Percentiles rank a stretch among this genome's conserved stretches.
Conservation (phyloP, 2,888 invertebrate species). For the Ptychoptera albimana region DNA sequence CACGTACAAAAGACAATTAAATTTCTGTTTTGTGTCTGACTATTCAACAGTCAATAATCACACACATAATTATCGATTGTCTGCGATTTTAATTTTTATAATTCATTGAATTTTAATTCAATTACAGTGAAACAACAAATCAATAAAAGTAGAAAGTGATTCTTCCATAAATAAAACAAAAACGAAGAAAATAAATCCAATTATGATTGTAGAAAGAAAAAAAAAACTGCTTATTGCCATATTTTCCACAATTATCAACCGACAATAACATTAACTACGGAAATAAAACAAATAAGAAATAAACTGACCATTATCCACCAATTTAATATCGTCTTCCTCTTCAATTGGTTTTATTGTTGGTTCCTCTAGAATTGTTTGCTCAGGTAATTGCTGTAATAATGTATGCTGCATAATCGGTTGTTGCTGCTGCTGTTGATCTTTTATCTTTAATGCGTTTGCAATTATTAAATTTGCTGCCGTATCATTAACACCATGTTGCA, state of each 20-base stretch:
- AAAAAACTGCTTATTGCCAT: too few relatives aligned
- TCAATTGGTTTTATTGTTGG: constrained; percentile 23
- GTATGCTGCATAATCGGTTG: constrained; percentile 1
- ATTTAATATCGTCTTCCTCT: constrained; percentile 19
- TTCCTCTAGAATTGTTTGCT: constrained; percentile 5
- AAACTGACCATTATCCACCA: constrained; percentile 5
- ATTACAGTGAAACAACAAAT: too few relatives aligned
- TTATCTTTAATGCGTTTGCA: constrained; percentile 25
- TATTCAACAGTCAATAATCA: too few relatives aligned
- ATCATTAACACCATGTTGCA: constrained; percentile 46
- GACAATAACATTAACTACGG: neutral
- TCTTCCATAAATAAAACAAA: too few relatives aligned
- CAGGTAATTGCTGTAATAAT: neutral
- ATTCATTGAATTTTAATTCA: too few relatives aligned
- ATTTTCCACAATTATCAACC: neutral
- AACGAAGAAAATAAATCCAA: too few relatives aligned
- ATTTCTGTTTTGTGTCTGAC: too few relatives aligned
- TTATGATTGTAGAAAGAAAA: too few relatives aligned
- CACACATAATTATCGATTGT: too few relatives aligned
- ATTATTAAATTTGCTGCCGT: constrained; percentile 53
- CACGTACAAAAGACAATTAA: too few relatives aligned
- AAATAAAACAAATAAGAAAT: neutral
- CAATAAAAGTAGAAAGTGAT: too few relatives aligned
- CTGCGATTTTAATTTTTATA: too few relatives aligned
- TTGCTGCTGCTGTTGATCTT: constrained; percentile 19